These are phyloP conservation scores for Macrophya annulata DNA, from an alignment of 2,888 invertebrate species.

Conservation along the genomic window DNA sequence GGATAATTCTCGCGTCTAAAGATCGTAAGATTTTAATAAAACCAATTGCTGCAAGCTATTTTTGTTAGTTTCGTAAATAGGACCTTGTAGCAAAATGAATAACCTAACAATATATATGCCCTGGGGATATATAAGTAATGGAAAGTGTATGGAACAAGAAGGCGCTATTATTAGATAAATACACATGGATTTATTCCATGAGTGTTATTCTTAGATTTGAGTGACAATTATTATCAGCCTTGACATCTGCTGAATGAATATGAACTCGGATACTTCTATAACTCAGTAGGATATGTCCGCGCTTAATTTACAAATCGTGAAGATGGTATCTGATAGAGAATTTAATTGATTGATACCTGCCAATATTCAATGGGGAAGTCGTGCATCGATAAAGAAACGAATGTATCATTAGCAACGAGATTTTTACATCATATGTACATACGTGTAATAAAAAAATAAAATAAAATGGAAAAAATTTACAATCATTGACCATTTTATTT, in stretches of 20 bases:
- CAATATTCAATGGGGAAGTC: neutral
- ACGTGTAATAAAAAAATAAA: too few species aligned
- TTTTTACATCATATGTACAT: neutral
- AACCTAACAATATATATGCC: neutral
- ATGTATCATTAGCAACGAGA: neutral
- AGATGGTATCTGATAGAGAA: neutral
- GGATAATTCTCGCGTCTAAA: neutral
- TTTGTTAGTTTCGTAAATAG: neutral
- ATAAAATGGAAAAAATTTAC: too few species aligned
- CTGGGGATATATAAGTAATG: neutral
- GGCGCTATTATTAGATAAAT: neutral
- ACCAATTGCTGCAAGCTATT: neutral
- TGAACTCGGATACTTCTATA: neutral
- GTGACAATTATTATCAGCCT: neutral
- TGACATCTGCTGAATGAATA: neutral
- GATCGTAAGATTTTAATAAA: neutral
- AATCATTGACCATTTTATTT: too few species aligned
- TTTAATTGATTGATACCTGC: neutral
- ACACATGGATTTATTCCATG: neutral
- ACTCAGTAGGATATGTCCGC: too few species aligned
- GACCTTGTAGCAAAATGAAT: neutral
- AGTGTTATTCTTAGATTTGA: neutral
- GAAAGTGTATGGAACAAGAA: neutral
- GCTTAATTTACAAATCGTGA: neutral
- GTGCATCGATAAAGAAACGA: neutral